phyloP scores from a whole-genome alignment of 2,888 invertebrate species.

The Myopa testacea region DNA sequence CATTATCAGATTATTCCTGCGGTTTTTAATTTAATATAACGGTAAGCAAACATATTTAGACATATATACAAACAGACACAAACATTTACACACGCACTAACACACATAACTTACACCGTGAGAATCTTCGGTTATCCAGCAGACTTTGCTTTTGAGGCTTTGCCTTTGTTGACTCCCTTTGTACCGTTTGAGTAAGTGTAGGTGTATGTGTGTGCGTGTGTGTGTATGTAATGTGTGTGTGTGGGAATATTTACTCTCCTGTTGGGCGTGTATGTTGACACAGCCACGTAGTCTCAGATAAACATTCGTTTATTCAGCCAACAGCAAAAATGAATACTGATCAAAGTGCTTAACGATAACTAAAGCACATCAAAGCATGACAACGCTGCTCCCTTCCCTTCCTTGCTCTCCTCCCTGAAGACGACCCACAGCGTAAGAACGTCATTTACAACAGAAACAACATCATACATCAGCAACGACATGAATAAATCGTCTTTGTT shows the following conservation, averaged over 20 bases:
- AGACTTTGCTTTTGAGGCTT: no score
- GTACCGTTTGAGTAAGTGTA: neutral
- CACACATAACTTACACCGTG: no score
- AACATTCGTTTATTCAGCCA: slow-evolving; percentile 25
- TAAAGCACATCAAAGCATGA: slow-evolving; percentile 14
- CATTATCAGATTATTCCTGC: no score
- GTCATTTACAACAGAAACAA: neutral
- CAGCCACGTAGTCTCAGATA: neutral
- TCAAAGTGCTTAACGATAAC: slow-evolving; percentile 34
- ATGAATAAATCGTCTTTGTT: neutral
- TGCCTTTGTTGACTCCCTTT: neutral
- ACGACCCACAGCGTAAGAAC: neutral
- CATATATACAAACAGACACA: no score
- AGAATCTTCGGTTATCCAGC: no score
- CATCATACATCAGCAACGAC: neutral
- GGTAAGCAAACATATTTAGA: no score
- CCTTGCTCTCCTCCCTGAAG: neutral
- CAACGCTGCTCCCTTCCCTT: neutral
- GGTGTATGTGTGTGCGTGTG: neutral
- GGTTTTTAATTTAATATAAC: no score
- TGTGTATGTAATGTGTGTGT: neutral
- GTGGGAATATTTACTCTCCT: neutral
- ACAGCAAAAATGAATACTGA: slow-evolving; percentile 30
- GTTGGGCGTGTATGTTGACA: neutral
- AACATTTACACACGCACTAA: no score